Evolutionary conservation across 2,797 vertebrate species (phyloP), one percentile per base, ranked within the genome.

Genomic region (Heterohyrax brucei): DNA sequence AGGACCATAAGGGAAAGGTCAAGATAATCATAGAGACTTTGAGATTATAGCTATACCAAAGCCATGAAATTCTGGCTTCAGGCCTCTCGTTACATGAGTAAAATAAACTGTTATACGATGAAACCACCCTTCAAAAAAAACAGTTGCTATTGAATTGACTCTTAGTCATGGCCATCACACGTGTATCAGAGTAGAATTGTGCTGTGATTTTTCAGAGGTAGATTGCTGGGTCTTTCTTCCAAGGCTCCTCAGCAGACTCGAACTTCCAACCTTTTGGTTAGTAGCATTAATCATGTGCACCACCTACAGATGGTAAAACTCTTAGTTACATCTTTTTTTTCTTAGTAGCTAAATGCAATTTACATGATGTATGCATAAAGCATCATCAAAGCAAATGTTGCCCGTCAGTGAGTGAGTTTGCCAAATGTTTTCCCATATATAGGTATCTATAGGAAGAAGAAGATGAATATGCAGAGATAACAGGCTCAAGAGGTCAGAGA

Each of bases 21-120:
- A 64, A 48, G 80, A 64, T 19, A 84, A 79, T 76, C 50, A 61
- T 16, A 93, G 80, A 90, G n/a, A 95, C 66, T 28, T 70, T 87
- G 53, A 78, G 48, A 21, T 48, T 39, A 39, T 39, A 39, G 33
- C 50, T 44, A 21, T 75, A 39, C 33, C 44, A 76, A 89, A 86
- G 10, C 14, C 64, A 64, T 53, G 50, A 56, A 33, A 89, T 59
- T 44, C 85, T 76, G 46, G 83, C 28, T 84, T 59, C 33, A 88
- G 68, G 44, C 64, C 39, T 93, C 26, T 89, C 30, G 12, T 46
- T 81, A 18, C 24, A 28, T 50, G 13, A 64, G 44, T 81, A 93
- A 75, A 89, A 86, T 39, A 78, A 95, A 78, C 12, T 39, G 14
- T 70, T 73, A 46, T 8, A 6, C 89, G 24, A 53, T 48, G 24